phyloP scores from a whole-genome alignment of 2,797 vertebrate genomes.

The Enteromius argenteus region DNA sequence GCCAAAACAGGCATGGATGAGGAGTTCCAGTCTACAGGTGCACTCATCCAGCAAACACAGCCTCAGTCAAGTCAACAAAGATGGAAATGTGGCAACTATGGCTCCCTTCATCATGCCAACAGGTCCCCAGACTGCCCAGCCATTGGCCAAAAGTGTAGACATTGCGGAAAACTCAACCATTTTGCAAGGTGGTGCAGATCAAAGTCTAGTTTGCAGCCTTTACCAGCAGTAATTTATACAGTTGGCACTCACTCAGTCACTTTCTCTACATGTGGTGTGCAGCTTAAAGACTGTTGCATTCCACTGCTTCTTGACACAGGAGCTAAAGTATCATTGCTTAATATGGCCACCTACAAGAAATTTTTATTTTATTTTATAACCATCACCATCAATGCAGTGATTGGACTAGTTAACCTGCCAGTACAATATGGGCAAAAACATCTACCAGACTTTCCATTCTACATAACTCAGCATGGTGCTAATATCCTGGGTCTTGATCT shows the following conservation, averaged over 20 bases:
- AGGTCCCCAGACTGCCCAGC: constrained; percentile 7
- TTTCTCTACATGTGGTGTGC: neutral
- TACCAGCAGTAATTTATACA: neutral
- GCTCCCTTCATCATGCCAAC: neutral
- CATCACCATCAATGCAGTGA: neutral
- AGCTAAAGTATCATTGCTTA: constrained; percentile 1
- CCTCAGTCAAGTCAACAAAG: neutral
- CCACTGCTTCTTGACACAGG: neutral
- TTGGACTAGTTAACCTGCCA: neutral
- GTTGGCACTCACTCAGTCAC: neutral
- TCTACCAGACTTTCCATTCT: neutral
- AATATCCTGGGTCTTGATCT: constrained; percentile 36
- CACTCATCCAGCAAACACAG: neutral
- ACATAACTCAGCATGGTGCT: neutral
- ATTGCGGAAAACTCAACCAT: neutral
- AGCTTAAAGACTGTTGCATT: neutral
- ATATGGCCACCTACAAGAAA: neutral
- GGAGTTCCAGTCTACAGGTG: too few species aligned
- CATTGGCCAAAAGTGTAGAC: neutral
- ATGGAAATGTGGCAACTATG: neutral
- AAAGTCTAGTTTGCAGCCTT: neutral
- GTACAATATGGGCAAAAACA: neutral
- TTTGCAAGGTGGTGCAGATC: constrained; percentile 7
- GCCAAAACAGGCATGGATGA: neutral
- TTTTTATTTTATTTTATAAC: too few species aligned